Conservation (phyloP, 1,140 invertebrate species). For the Microplitis mediator region DNA sequence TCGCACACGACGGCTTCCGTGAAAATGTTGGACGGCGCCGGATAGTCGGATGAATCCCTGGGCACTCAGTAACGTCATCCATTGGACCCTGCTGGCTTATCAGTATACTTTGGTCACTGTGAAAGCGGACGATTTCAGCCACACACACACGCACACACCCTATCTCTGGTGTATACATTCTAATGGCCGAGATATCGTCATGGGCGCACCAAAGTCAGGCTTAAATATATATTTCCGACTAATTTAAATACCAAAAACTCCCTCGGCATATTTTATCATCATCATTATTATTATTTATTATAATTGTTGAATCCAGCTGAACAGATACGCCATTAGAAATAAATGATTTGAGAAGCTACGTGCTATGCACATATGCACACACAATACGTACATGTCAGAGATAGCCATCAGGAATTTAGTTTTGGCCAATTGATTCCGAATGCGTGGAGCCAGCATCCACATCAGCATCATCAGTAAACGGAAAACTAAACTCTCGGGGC, state of each 20-base stretch:
- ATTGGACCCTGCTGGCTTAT: slow-evolving; percentile 9
- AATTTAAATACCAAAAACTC: no score
- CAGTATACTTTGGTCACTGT: slow-evolving; percentile 7
- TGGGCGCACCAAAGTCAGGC: no score
- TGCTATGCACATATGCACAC: no score
- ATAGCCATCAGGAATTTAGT: not conserved
- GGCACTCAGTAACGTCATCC: slow-evolving; percentile 9
- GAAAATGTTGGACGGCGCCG: slow-evolving; percentile 25
- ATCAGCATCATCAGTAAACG: not conserved
- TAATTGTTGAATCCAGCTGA: no score
- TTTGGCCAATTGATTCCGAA: not conserved
- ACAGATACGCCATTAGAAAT: no score
- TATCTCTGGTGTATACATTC: not conserved
- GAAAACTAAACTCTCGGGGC: not conserved
- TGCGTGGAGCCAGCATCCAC: no score
- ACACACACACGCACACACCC: not conserved
- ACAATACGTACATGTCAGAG: no score
- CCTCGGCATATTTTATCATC: no score
- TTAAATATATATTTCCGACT: no score
- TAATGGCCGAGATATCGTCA: not conserved
- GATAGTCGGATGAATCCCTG: slow-evolving; percentile 10
- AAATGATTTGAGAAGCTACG: no score
- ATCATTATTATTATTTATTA: no score
- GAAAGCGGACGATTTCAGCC: not conserved
- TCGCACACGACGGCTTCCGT: slow-evolving; percentile 21